phyloP scores from a whole-genome alignment of 2,797 vertebrate genomes.

The Tangara arthus region DNA sequence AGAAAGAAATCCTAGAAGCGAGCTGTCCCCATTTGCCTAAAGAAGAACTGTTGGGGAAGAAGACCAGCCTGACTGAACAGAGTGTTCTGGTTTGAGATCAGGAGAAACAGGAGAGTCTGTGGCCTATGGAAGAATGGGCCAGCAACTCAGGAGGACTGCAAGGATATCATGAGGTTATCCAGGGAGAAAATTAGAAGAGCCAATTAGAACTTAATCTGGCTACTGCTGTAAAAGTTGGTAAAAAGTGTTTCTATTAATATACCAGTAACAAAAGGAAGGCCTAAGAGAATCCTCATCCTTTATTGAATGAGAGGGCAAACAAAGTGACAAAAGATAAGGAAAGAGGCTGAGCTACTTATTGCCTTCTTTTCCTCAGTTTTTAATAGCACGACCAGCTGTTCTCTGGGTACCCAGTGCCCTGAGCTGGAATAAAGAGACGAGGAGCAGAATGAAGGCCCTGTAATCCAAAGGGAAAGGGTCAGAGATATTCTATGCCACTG shows the following conservation, averaged over 20 bases:
- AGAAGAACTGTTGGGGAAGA: neutral
- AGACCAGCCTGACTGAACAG: neutral
- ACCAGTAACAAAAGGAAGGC: neutral
- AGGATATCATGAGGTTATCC: neutral
- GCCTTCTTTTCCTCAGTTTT: neutral
- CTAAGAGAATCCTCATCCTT: neutral
- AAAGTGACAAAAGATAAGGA: neutral
- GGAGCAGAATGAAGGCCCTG: neutral
- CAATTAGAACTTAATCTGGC: neutral
- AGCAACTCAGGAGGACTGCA: neutral
- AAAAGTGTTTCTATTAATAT: neutral
- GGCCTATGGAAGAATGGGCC: neutral
- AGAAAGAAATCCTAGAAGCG: neutral
- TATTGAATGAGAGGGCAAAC: neutral
- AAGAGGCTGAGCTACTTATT: neutral
- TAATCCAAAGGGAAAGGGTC: neutral
- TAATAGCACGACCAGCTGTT: neutral
- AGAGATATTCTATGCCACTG: neutral
- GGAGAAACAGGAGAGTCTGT: neutral
- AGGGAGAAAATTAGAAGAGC: neutral
- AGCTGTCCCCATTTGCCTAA: neutral
- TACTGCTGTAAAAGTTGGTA: neutral
- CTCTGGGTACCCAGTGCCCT: neutral
- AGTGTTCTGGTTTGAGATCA: neutral
- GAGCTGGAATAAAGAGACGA: neutral